A percentile compares a stretch with the other conserved stretches of the same genome.
Evolutionary conservation across 2,888 invertebrate species (phyloP).

Genomic region (Ophion ellenae): DNA sequence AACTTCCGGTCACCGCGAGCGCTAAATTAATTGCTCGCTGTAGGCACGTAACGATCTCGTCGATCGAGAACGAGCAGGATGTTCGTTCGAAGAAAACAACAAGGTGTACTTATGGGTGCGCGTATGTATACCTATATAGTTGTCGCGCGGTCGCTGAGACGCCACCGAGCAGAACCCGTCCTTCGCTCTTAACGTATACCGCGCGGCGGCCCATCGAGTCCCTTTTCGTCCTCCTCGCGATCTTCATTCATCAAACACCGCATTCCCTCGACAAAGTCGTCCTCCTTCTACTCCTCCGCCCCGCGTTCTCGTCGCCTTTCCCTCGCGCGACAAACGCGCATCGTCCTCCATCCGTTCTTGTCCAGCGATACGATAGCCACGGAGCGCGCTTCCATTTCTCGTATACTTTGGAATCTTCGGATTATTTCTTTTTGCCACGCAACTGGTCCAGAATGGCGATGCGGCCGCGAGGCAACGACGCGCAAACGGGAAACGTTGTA

Average conservation of each 20-base stretch:
- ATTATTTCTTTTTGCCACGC: slow-evolving; percentile 23
- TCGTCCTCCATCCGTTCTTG: no score
- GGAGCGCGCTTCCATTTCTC: slow-evolving; percentile 61
- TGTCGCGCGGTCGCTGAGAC: slow-evolving; percentile 44
- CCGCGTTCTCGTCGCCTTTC: slow-evolving; percentile 42
- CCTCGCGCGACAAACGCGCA: slow-evolving; percentile 42
- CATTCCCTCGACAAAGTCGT: slow-evolving; percentile 67
- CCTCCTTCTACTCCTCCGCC: slow-evolving; percentile 47
- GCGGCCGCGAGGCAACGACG: slow-evolving; percentile 22
- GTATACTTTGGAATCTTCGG: slow-evolving; percentile 50
- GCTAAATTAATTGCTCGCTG: slow-evolving; percentile 59
- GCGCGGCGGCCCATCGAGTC: slow-evolving; percentile 66
- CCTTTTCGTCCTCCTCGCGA: slow-evolving; percentile 69
- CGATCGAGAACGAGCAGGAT: slow-evolving; percentile 58
- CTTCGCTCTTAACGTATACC: slow-evolving; percentile 49
- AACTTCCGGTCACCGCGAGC: slow-evolving; percentile 55
- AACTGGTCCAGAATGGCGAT: neutral
- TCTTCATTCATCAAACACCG: slow-evolving; percentile 79
- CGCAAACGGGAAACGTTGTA: no score
- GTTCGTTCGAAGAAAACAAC: slow-evolving; percentile 58
- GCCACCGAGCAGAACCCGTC: slow-evolving; percentile 61
- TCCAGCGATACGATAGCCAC: no score
- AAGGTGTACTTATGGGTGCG: slow-evolving; percentile 26
- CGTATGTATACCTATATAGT: neutral
- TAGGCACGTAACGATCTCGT: slow-evolving; percentile 63